These are phyloP conservation scores for Entomyzon cyanotis DNA, from an alignment of 2,113 vertebrate genomes.

Conservation along the genomic window DNA sequence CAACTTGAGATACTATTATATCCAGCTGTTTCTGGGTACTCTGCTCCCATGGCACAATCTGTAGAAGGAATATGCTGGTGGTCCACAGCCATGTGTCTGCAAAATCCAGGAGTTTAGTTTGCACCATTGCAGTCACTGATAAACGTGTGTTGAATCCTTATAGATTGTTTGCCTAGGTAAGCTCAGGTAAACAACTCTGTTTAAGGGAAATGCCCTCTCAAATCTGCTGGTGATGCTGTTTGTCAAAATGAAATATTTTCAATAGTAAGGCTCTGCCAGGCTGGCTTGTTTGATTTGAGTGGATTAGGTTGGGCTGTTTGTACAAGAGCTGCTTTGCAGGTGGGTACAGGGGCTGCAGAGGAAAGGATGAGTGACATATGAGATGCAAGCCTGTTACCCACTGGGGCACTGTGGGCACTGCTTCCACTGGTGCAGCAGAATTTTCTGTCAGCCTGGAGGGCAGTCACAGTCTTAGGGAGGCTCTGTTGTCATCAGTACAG, in stretches of 20 bases:
- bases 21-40: not conserved
- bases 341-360: not conserved
- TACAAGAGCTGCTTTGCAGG: not conserved
- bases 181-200: not conserved
- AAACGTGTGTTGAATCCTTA: not conserved
- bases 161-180: not conserved
- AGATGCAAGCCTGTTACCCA: not conserved
- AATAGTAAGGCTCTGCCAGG: not conserved
- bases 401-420: not conserved
- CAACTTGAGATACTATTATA: not conserved
- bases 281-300: not conserved
- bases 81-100: not conserved
- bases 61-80: not conserved
- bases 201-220: not conserved
- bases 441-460: rapidly evolving
- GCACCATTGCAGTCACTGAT: not conserved
- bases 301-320: not conserved
- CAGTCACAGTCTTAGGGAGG: not conserved
- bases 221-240: not conserved
- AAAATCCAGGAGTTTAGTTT: not conserved
- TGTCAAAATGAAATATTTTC: constrained; percentile 4
- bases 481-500: not conserved
- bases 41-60: not conserved
- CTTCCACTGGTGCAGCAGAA: not conserved
- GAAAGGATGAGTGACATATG: not conserved